Percentiles rank a stretch among this genome's conserved stretches.
Conservation (phyloP, 2,797 vertebrate species). For the Lepidocolaptes lacrymiger region DNA sequence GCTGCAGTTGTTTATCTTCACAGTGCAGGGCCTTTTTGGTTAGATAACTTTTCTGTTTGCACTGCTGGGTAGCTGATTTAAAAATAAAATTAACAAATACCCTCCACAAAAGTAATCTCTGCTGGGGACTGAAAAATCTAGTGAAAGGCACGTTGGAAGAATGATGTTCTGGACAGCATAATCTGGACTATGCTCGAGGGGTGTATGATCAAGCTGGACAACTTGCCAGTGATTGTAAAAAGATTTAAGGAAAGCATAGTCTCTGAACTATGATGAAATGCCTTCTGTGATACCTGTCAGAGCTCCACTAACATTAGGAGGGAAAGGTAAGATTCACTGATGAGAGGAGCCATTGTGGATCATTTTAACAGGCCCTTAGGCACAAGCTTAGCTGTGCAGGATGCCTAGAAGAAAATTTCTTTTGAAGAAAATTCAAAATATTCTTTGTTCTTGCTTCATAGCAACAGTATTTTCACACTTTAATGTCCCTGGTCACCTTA, state of each 20-base stretch:
- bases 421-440: not conserved
- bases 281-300: not conserved
- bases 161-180: not conserved
- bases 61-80: not conserved
- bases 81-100: not conserved
- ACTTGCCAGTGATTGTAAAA: not conserved
- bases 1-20: not conserved
- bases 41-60: not conserved
- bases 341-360: not conserved
- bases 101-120: not conserved
- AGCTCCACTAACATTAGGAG: not conserved
- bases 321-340: not conserved
- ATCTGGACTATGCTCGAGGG: not conserved
- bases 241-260: not conserved
- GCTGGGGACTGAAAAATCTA: not conserved
- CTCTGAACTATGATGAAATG: not conserved
- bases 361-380: conserved; percentile 1
- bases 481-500: not conserved
- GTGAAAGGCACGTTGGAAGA: not conserved
- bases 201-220: not conserved
- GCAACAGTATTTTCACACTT: not conserved
- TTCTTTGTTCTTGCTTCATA: not conserved
- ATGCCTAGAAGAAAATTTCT: not conserved
- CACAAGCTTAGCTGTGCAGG: not conserved
- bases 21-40: not conserved